Evolutionary conservation across 1,140 invertebrate genomes (phyloP), one percentile per base, ranked within the genome.

Genomic region (Hormaphis cornu): DNA sequence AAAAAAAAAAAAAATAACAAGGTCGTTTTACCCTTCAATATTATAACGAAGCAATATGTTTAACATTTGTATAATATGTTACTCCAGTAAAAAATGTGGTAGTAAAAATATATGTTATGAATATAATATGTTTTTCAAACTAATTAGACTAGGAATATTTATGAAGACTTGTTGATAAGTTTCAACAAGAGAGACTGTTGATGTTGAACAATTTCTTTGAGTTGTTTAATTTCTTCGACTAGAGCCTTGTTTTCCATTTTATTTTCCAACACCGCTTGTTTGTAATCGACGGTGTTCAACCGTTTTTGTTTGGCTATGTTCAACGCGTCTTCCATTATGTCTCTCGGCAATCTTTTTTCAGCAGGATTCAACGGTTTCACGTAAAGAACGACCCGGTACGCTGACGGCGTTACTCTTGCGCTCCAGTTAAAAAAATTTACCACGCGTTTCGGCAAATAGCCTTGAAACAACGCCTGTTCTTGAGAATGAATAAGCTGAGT

Each of bases 281-380:
- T 69, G 28, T 37, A 69, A 20, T 56, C 69, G 18, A 56, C 33
- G 4, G 59, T 53, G 50, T 69, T 69, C 22, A 59, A 48, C 33
- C 69, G 33, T 70, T 71, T 80, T 48, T 85, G 82, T 74, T 86
- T 88, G 0, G 86, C 88, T 30, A 89, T 84, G 70, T 89, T 85
- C 72, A 89, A 85, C 5, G 88, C 88, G 8, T 85, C 83, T 77
- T 85, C 83, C 73, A 90, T 82, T 70, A 91, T 85, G 59, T 90
- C 87, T 24, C 83, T 80, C 0, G 89, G 89, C 22, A 91, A 74
- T 26, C 89, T 82, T 74, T 87, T 90, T 74, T 91, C 89, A 58
- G 87, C 82, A 0, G 88, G 88, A 79, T 89, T 90, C 16, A 90
- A 78, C 0, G 89, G 89, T 75, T 88, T 87, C 0, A 90, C 89